Conservation (phyloP, 2,113 vertebrate genomes). For the Platycercus adscitus region DNA sequence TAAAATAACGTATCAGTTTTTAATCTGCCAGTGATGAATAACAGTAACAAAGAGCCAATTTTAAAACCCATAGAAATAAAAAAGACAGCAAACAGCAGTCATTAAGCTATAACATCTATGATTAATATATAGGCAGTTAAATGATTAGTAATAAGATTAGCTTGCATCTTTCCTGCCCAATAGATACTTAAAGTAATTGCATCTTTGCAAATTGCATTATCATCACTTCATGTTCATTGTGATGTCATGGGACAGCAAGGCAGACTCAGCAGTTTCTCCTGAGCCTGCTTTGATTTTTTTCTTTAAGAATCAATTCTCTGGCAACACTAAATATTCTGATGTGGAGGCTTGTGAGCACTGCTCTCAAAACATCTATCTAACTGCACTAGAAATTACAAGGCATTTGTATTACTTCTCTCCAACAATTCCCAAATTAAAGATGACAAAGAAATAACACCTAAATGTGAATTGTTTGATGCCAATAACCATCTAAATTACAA, state of each 20-base stretch:
- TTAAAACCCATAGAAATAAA: conserved; percentile 29
- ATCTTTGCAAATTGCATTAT: conserved; percentile 87
- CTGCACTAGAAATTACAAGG: not conserved
- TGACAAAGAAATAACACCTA: not conserved
- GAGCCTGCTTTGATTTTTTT: not conserved
- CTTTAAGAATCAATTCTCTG: conserved; percentile 23
- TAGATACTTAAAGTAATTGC: conserved; percentile 96
- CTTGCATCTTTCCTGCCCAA: conserved; percentile 76
- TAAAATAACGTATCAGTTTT: not conserved
- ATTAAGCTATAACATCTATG: conserved; percentile 71
- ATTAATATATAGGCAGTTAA: conserved; percentile 84
- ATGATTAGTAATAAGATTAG: conserved; percentile 84
- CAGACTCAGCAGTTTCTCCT: conserved; percentile 72
- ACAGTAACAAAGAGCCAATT: not conserved
- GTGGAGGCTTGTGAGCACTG: not conserved
- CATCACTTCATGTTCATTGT: conserved; percentile 89
- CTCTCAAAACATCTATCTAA: not conserved
- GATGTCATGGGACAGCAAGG: conserved; percentile 74
- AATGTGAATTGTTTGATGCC: not conserved
- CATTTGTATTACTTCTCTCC: not conserved
- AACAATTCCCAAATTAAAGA: not conserved
- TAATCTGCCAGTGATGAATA: not conserved
- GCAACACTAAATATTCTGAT: not conserved
- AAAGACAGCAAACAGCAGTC: conserved; percentile 34
- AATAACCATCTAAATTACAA: not conserved